phyloP scores from a whole-genome alignment of 2,888 invertebrate species.

The Notocelia uddmanniana region DNA sequence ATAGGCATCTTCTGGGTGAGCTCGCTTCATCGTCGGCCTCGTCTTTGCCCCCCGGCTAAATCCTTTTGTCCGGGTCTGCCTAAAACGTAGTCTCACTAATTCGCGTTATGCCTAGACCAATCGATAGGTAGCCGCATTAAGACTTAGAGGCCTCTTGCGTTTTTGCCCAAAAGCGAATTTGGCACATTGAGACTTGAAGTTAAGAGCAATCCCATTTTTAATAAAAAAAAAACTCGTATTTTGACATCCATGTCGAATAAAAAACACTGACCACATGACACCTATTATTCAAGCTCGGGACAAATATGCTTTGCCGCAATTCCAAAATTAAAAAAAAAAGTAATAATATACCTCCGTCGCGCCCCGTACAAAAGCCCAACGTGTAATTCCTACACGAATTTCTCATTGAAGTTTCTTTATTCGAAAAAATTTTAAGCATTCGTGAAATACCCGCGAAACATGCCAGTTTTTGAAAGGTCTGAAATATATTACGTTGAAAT shows the following conservation, averaged over 20 bases:
- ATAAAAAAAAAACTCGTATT: too few relatives aligned
- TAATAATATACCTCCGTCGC: not conserved
- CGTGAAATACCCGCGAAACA: slow-evolving; percentile 22
- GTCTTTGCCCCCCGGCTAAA: too few relatives aligned
- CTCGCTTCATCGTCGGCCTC: too few relatives aligned
- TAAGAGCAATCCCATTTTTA: too few relatives aligned
- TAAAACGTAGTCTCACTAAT: too few relatives aligned
- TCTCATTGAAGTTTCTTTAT: slow-evolving; percentile 32
- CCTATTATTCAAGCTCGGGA: not conserved
- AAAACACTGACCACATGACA: slow-evolving; percentile 19
- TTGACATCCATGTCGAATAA: not conserved
- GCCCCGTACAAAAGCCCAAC: slow-evolving; percentile 7
- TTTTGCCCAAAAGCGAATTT: too few relatives aligned
- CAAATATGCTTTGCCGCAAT: slow-evolving; percentile 28
- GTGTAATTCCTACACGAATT: slow-evolving; percentile 18
- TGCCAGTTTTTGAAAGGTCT: slow-evolving; percentile 22
- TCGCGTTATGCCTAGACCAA: too few relatives aligned
- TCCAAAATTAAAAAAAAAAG: slow-evolving; percentile 12
- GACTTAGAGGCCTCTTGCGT: too few relatives aligned
- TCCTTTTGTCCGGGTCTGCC: too few relatives aligned
- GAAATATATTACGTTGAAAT: slow-evolving; percentile 25
- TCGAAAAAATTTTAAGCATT: slow-evolving; percentile 30
- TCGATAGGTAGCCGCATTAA: too few relatives aligned
- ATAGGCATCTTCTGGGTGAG: too few relatives aligned
- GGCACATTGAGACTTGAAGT: too few relatives aligned